phyloP scores from a whole-genome alignment of 35 echinoderm and acorn worm genomes.

The Heliocidaris erythrogramma region DNA sequence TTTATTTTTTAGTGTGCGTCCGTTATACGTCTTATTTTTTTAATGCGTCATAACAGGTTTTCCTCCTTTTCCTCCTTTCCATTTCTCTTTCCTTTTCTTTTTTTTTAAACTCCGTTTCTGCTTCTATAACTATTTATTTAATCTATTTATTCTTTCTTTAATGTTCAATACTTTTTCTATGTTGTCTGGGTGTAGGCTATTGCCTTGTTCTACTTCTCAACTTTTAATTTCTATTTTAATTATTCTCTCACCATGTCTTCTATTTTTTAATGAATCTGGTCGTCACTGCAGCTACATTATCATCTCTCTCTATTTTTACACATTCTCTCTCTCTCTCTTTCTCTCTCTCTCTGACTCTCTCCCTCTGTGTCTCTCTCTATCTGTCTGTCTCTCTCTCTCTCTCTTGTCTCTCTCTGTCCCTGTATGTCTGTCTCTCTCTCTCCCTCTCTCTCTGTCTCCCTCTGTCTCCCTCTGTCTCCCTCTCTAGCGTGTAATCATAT shows the following conservation, averaged over 20 bases:
- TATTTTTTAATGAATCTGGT: no score
- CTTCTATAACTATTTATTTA: neutral
- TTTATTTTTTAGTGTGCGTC: neutral
- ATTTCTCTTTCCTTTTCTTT: no score
- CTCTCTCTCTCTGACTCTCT: neutral
- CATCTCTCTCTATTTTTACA: neutral
- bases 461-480: neutral
- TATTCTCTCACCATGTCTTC: no score
- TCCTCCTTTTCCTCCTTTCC: neutral
- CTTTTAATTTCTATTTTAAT: no score
- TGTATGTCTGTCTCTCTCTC: neutral
- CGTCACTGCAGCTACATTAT: neutral
- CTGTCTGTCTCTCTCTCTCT: neutral
- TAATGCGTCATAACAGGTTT: neutral
- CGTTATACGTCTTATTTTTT: neutral
- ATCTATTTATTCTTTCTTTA: no score
- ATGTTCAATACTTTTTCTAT: no score
- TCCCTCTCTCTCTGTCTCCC: neutral
- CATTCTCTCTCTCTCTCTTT: neutral
- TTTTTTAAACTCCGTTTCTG: neutral
- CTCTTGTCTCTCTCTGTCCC: no score
- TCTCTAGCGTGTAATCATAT: neutral
- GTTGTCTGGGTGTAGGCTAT: no score
- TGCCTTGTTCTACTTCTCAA: no score
- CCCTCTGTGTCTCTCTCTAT: neutral